Percentiles rank a stretch among this genome's conserved stretches.
These are phyloP conservation scores for Opisthograptis luteolata DNA, from an alignment of 2,888 invertebrate genomes.

Conservation along the genomic window DNA sequence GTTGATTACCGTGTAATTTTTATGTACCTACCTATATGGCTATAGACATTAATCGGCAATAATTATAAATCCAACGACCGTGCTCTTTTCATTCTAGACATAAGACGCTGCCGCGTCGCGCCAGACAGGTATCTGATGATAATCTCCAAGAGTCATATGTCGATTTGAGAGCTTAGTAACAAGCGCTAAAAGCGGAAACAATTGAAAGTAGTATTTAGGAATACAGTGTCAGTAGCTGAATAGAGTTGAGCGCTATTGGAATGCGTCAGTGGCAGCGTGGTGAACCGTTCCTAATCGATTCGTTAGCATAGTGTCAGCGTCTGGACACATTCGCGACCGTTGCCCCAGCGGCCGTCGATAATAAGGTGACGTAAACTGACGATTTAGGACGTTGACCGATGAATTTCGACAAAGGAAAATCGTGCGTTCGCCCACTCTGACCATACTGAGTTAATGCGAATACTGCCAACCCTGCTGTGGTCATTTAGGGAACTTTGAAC, in stretches of 20 bases:
- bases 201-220: constrained; percentile 37
- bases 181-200: constrained; percentile 32
- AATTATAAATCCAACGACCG: constrained; percentile 21
- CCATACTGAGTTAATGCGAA: constrained; percentile 13
- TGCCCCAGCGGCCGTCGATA: constrained; percentile 46
- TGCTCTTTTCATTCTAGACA: constrained; percentile 27
- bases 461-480: constrained; percentile 22
- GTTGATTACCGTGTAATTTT: constrained; percentile 28
- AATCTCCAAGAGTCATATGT: no score
- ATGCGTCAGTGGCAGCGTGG: constrained; percentile 42
- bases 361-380: constrained; percentile 63
- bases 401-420: constrained; percentile 56
- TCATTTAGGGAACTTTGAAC: constrained; percentile 29
- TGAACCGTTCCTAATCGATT: constrained; percentile 69
- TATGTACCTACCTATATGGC: constrained; percentile 21
- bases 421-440: constrained; percentile 45
- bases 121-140: constrained; percentile 22
- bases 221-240: constrained; percentile 42
- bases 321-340: constrained; percentile 58
- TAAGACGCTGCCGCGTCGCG: constrained; percentile 6
- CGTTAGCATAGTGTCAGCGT: constrained; percentile 59
- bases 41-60: no score
- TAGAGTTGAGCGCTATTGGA: constrained; percentile 52
- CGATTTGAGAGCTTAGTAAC: constrained; percentile 21
- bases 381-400: constrained; percentile 69